Conservation (phyloP, 2,113 vertebrate genomes). For the Chamaea fasciata region DNA sequence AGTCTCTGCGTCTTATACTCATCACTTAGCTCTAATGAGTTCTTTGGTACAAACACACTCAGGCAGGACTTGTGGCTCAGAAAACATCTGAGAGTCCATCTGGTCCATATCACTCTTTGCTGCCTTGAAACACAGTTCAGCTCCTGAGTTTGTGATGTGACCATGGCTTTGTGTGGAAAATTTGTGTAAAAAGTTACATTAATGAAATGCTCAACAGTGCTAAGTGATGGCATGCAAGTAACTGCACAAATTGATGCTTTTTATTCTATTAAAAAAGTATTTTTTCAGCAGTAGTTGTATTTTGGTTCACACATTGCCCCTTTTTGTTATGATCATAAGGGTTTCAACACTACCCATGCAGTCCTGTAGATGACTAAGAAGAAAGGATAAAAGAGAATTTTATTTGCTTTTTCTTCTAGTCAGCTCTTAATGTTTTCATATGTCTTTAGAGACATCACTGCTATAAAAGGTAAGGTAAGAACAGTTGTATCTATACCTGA, state of each 20-base stretch:
- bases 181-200: background rate
- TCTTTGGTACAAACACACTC: background rate
- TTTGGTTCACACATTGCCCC: background rate
- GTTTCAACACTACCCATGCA: background rate
- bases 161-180: background rate
- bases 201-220: background rate
- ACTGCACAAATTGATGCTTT: background rate
- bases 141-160: background rate
- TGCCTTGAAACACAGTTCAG: background rate
- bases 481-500: background rate
- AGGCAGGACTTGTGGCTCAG: background rate
- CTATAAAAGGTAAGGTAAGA: background rate
- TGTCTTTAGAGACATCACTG: background rate
- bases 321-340: background rate
- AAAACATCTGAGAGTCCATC: background rate
- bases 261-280: background rate
- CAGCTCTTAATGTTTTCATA: background rate
- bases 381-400: background rate
- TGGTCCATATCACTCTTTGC: background rate
- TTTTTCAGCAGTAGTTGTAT: background rate
- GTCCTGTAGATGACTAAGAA: background rate
- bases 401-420: background rate
- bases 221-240: background rate
- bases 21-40: background rate
- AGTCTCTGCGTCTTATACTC: background rate